Evolutionary conservation across 2,113 vertebrate genomes (phyloP).

Genomic region (Solea senegalensis): DNA sequence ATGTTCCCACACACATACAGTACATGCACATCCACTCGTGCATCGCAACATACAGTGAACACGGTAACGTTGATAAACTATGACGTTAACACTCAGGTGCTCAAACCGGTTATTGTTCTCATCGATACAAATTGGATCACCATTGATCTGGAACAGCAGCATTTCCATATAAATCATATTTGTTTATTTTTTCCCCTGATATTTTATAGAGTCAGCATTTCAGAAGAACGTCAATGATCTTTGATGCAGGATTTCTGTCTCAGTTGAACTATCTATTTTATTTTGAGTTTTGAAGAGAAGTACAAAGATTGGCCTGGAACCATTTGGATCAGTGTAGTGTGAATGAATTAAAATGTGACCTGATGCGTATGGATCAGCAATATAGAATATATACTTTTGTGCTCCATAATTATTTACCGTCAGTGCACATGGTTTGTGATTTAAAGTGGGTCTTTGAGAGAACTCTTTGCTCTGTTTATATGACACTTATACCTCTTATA

Average conservation of each 20-base stretch:
- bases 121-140: slow-evolving; percentile 24
- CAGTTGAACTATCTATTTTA: neutral
- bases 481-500: no score
- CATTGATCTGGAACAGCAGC: slow-evolving; percentile 15
- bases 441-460: no score
- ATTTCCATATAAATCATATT: slow-evolving; percentile 14
- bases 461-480: no score
- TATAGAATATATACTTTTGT: no score
- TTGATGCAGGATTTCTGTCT: slow-evolving; percentile 3
- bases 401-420: no score
- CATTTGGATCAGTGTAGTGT: no score
- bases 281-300: neutral
- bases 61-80: neutral
- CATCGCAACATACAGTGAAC: neutral
- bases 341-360: no score
- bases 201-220: neutral
- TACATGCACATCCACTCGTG: neutral
- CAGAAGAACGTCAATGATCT: neutral
- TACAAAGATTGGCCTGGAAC: no score
- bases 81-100: neutral
- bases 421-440: no score
- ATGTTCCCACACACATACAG: slow-evolving; percentile 7
- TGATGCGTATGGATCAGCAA: no score
- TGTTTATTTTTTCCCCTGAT: neutral
- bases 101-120: neutral